Conservation (phyloP, 2,797 vertebrate genomes). For the Tinamus major region DNA sequence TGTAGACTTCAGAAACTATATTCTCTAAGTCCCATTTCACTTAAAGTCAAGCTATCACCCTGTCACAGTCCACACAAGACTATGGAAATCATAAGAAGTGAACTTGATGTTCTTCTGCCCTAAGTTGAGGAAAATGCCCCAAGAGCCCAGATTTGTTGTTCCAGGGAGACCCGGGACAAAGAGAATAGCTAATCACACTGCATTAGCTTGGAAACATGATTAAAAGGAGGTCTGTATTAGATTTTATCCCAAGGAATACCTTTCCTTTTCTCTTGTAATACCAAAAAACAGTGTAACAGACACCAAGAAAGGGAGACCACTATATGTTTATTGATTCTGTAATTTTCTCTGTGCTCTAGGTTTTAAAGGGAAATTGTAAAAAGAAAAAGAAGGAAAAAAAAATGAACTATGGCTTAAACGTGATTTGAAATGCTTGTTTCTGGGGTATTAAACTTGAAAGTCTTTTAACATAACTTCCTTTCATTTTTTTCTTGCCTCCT, state of each 20-base stretch:
- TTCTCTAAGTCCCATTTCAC: constrained; percentile 52
- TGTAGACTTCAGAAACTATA: constrained; percentile 53
- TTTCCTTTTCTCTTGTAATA: neutral
- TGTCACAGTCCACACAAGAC: constrained; percentile 27
- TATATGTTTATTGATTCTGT: neutral
- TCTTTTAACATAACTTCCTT: neutral
- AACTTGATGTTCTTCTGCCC: constrained; percentile 15
- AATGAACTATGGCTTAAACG: neutral
- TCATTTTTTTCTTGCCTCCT: neutral
- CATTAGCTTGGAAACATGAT: neutral
- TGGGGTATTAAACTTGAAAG: neutral
- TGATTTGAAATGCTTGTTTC: constrained; percentile 21
- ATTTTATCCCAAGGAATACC: neutral
- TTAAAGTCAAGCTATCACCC: constrained; percentile 15
- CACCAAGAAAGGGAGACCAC: neutral
- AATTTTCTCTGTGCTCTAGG: constrained; percentile 5
- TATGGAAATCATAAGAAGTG: constrained; percentile 27
- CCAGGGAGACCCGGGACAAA: neutral
- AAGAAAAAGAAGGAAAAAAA: neutral
- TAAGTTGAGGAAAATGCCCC: constrained; percentile 6
- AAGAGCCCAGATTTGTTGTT: neutral
- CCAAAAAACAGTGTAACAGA: neutral
- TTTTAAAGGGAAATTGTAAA: neutral
- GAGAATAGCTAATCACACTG: constrained; percentile 3
- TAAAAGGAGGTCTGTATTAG: constrained; percentile 16